These are phyloP conservation scores for honey bee (Apis mellifera) DNA, from an alignment of 1,140 invertebrate species.

Conservation along the genomic window DNA sequence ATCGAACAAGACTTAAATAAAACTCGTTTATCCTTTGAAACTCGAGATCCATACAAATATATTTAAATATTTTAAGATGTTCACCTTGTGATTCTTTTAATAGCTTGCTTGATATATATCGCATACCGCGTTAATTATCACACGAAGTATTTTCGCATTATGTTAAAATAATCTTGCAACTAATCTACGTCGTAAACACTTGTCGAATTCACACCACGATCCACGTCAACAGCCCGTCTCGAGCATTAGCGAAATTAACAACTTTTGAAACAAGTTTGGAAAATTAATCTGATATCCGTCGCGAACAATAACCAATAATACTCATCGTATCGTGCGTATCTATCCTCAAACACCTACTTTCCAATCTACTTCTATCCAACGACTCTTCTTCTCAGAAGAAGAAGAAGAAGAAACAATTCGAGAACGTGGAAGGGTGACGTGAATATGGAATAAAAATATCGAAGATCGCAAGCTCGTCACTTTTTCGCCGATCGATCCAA, in stretches of 20 bases:
- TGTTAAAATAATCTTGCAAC: not conserved
- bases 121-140: not conserved
- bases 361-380: no score
- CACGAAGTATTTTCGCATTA: not conserved
- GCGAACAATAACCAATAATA: not conserved
- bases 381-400: no score
- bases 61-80: not conserved
- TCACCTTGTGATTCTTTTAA: not conserved
- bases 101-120: not conserved
- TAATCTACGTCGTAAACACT: not conserved
- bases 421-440: no score
- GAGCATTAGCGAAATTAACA: not conserved
- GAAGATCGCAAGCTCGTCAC: no score
- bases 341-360: no score
- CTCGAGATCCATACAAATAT: not conserved
- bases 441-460: no score
- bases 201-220: not conserved
- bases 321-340: not conserved
- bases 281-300: not conserved
- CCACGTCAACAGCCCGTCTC: not conserved
- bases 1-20: no score
- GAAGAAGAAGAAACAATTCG: no score
- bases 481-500: no score
- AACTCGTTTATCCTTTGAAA: no score
- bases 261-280: not conserved